Evolutionary conservation across 2,113 vertebrate genomes (phyloP), one percentile per base, ranked within the genome.

Genomic region (Planiliza haematocheilus): DNA sequence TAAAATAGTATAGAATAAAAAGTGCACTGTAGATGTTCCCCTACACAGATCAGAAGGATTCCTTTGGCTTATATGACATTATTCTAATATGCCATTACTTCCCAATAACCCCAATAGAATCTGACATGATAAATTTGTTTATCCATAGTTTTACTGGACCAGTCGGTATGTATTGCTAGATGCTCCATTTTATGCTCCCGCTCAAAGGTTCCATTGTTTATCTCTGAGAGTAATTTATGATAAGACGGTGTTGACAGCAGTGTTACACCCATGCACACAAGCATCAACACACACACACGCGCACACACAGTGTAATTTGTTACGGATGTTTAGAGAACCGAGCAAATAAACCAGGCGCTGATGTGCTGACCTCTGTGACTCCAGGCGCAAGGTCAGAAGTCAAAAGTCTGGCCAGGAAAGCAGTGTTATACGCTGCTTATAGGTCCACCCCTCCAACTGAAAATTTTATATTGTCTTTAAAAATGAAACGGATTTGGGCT

Each of bases 261-360:
- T n/a, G 74, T 74, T 36, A 69, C 69, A 79, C 57, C 59, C 80
- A 75, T 18, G 4, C 43, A 59, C 57, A 74, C 37, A 61, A 38
- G 62, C 68, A 50, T 36, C 0, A 8, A 67, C 37, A 34, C 20
- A 52, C 8, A 18, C 16, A 42, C 38, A 39, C 55, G 46, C 46
- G 8, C n/a, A 36, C 51, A 49, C 60, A 43, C 39, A 52, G 2
- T 3, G 55, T 68, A 57, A 78, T 81, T 64, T 63, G 45, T 34
- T 53, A 21, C 17, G 82, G 77, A 89, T 83, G 85, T 85, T 88
- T 86, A 71, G 81, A 88, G 56, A 83, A 70, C 21, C 8, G 56
- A 51, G 16, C 34, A 85, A 85, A 79, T 72, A 86, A 68, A 84
- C 70, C 48, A 38, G 43, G 1, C 21, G 10, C 6, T 1, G 13